Conservation (phyloP, 2,888 invertebrate genomes). For the Eulithis prunata region DNA sequence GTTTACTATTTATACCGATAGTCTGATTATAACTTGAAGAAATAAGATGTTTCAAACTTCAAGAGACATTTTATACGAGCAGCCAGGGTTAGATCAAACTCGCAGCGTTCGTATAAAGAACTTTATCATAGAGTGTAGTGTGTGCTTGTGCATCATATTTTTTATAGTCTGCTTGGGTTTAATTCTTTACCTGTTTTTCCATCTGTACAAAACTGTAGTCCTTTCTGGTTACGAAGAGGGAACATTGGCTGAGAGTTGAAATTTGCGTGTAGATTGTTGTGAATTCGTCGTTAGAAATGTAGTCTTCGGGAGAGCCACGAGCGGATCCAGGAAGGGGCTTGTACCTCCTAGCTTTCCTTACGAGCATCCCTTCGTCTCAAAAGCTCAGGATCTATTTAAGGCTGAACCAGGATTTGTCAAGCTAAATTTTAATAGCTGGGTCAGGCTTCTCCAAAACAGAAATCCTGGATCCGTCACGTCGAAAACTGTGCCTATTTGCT, state of each 20-base stretch:
- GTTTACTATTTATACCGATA: no score
- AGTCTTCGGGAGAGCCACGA: neutral
- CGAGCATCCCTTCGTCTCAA: no score
- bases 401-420: no score
- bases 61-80: conserved; percentile 15
- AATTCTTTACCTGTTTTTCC: conserved; percentile 8
- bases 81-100: neutral
- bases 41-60: conserved; percentile 6
- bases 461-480: no score
- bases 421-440: no score
- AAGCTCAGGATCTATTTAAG: no score
- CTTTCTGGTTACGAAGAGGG: conserved; percentile 14
- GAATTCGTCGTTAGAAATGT: neutral
- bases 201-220: conserved; percentile 14
- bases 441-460: no score
- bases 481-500: neutral
- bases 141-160: neutral
- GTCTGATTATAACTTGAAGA: no score
- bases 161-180: conserved; percentile 9
- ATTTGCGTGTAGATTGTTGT: no score
- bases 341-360: no score
- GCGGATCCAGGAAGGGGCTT: no score
- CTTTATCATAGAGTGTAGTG: conserved; percentile 5
- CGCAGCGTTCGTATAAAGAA: conserved; percentile 9
- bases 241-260: conserved; percentile 8